A percentile compares a stretch with the other conserved stretches of the same genome.
These are phyloP conservation scores for Tenodera sinensis DNA, from an alignment of 2,888 invertebrate species.

Conservation along the genomic window DNA sequence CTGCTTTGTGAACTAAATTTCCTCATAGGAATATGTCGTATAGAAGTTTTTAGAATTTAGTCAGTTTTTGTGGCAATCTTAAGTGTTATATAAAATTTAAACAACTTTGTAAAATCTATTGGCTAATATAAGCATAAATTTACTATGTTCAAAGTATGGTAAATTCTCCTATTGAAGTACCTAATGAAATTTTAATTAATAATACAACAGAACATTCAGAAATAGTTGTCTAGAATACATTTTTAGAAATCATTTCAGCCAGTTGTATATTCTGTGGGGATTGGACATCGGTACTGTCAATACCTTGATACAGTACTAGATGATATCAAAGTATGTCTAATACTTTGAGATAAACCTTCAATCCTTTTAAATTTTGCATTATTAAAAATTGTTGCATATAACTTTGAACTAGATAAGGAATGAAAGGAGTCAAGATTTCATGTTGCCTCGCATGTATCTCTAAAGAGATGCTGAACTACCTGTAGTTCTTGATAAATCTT, in stretches of 20 bases:
- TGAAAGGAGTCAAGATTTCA: too few species aligned
- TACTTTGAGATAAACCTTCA: too few species aligned
- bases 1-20: background rate
- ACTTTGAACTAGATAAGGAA: too few species aligned
- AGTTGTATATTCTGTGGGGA: too few species aligned
- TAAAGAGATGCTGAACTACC: too few species aligned
- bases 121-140: background rate
- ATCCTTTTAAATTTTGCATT: too few species aligned
- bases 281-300: too few species aligned
- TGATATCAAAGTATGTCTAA: too few species aligned
- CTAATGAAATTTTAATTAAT: background rate
- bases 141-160: background rate
- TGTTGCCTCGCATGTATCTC: too few species aligned
- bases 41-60: background rate
- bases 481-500: too few species aligned
- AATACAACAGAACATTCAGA: background rate
- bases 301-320: too few species aligned
- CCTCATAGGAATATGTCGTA: conserved; percentile 10
- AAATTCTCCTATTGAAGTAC: background rate
- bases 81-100: background rate
- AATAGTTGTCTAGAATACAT: background rate
- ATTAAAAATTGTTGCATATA: too few species aligned
- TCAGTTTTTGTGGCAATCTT: conserved; percentile 3
- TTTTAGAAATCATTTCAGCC: background rate
- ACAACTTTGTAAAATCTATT: background rate